These are phyloP conservation scores for Sebastolobus altivelis DNA, from an alignment of 2,797 vertebrate genomes.

Conservation along the genomic window DNA sequence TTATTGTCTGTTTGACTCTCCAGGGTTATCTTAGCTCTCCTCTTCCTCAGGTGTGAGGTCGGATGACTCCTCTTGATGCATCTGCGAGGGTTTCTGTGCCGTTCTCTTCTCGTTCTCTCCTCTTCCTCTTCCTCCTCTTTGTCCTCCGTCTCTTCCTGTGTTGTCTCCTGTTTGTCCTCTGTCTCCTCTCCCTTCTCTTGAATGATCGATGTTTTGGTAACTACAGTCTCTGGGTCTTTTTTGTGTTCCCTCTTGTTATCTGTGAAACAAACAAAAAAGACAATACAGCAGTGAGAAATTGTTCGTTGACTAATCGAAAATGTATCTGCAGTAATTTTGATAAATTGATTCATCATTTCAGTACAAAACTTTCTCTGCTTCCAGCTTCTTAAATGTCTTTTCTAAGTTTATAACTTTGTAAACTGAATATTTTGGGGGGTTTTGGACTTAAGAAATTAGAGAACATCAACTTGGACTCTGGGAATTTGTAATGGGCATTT, in stretches of 20 bases:
- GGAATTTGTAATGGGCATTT: background rate
- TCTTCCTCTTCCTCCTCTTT: background rate
- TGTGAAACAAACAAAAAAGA: constrained; percentile 29
- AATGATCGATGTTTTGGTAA: background rate
- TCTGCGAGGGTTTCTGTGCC: background rate
- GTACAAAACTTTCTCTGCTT: too few relatives aligned
- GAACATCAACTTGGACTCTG: background rate
- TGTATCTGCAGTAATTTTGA: background rate
- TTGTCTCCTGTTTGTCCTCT: background rate
- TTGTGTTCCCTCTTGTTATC: constrained; percentile 18
- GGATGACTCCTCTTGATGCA: constrained; percentile 18
- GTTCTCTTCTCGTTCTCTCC: too few relatives aligned
- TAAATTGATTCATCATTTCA: background rate
- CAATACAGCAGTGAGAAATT: background rate
- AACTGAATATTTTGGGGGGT: background rate
- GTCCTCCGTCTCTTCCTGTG: background rate
- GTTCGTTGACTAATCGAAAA: background rate
- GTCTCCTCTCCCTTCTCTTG: constrained; percentile 13
- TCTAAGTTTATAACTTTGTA: background rate
- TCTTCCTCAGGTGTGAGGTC: constrained; percentile 20
- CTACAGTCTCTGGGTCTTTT: background rate
- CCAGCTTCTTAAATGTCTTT: background rate
- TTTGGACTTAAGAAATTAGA: background rate
- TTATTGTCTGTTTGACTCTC: background rate
- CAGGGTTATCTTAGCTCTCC: background rate